Conservation (phyloP, 2,888 invertebrate species). For the Leptinotarsa peninsularis region DNA sequence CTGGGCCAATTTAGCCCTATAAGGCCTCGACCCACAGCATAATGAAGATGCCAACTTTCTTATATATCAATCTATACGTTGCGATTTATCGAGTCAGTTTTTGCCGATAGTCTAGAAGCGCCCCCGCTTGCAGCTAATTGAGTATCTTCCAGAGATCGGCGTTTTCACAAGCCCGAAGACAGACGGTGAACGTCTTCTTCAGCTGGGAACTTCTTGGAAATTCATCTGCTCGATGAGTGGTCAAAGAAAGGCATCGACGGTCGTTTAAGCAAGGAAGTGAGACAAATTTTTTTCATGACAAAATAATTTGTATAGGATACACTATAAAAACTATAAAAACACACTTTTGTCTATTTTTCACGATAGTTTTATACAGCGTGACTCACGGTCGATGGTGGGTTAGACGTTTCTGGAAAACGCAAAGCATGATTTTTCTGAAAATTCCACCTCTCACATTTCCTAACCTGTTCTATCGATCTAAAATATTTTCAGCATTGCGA, state of each 20-base stretch:
- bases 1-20: slow-evolving; percentile 66
- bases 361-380: too few relatives aligned
- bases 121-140: slow-evolving; percentile 32
- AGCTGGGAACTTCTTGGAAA: slow-evolving; percentile 17
- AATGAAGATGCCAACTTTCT: slow-evolving; percentile 67
- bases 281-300: too few relatives aligned
- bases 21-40: slow-evolving; percentile 64
- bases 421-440: too few relatives aligned
- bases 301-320: too few relatives aligned
- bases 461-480: too few relatives aligned
- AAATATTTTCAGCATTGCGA: too few relatives aligned
- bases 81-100: slow-evolving; percentile 65
- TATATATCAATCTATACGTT: slow-evolving; percentile 58
- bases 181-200: slow-evolving; percentile 28
- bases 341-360: too few relatives aligned
- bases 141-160: slow-evolving; percentile 1
- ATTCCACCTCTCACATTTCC: too few relatives aligned
- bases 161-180: slow-evolving; percentile 12
- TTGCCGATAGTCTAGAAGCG: slow-evolving; percentile 54
- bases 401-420: too few relatives aligned
- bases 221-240: not conserved
- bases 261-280: too few relatives aligned
- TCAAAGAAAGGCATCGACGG: not conserved
- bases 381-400: too few relatives aligned
- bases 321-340: too few relatives aligned